Evolutionary conservation across 2,113 vertebrate species (phyloP).

Genomic region (Tamias sibiricus): DNA sequence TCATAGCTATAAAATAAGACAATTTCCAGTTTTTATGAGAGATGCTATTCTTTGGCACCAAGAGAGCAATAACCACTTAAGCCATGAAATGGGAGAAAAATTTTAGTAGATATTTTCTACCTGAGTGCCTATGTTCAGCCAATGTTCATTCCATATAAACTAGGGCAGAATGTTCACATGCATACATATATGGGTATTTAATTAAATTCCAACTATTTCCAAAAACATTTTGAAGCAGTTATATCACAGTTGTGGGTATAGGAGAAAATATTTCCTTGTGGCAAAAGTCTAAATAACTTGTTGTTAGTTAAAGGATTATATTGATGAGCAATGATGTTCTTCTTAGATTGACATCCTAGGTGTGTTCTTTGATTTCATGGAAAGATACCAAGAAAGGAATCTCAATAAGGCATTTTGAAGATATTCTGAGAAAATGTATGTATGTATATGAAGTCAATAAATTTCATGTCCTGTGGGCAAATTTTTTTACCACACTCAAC

Average conservation of each 20-base stretch:
- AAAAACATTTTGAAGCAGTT: constrained; percentile 30
- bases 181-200: neutral
- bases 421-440: neutral
- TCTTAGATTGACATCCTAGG: neutral
- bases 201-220: neutral
- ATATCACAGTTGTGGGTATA: neutral
- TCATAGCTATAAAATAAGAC: neutral
- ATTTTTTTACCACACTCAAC: constrained; percentile 40
- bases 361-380: constrained; percentile 22
- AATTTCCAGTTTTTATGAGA: too few relatives aligned
- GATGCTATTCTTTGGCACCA: too few relatives aligned
- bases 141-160: neutral
- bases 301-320: neutral
- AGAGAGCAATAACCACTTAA: too few relatives aligned
- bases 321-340: neutral
- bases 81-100: too few relatives aligned
- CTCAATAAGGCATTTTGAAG: neutral
- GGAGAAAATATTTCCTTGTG: neutral
- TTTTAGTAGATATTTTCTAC: neutral
- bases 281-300: constrained; percentile 13
- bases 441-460: constrained; percentile 1
- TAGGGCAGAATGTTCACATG: neutral
- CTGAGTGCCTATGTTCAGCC: neutral
- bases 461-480: neutral
- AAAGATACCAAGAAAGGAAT: constrained; percentile 40